Base-by-base conservation (phyloP, 30 jellyfish, hydroid and myxozoan species). In the Chrysaora quinquecirrha region DNA sequence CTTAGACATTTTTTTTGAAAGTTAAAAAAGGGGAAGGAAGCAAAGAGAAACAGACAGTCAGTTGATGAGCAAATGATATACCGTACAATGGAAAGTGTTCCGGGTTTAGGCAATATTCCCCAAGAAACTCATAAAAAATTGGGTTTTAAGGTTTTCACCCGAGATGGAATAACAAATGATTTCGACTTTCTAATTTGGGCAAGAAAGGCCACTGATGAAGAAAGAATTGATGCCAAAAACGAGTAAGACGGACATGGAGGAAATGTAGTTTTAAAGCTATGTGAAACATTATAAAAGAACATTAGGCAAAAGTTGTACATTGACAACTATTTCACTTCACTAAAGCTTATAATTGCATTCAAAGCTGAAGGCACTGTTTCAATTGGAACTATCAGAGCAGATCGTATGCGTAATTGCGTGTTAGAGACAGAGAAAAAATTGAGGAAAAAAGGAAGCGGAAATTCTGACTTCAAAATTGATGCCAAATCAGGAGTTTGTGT, bases 101-200 rank as follows among this genome's bases (percentile, higher is more conserved):
- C 52, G 85, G 92, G 46, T 62, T 87, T 16, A 80, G 96, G 68
- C 92, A 75, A 64, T 86, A 86, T 65, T 54, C 33, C 71, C 95
- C 88, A 25, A 84, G 73, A 64, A 85, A 87, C 61, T 94, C 96
- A 4, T 46, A 24, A n/a, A 78, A 87, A 60, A 64, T 94, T 88
- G n/a, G 96, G 82, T 32, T 87, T 87, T 78, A 76, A 87, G 70
- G 56, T 49, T 66, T 54, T 87, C 71, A 83, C 68, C 19, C 31
- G 95, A 23, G 73, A 60, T 3, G 96, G 88, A 23, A 25, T 88
- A 24, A 70, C 43, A n/a, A 50, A 74, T 56, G 84, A 52, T 48
- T 86, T 87, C 68, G 67, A 58, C 71, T 28, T 85, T 31, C 75
- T 73, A 64, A 66, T 69, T 56, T 89, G 95, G n/a, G 70, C 72